Conservation (phyloP, 2,797 vertebrate genomes). For the Gymnopithys bicolor region DNA sequence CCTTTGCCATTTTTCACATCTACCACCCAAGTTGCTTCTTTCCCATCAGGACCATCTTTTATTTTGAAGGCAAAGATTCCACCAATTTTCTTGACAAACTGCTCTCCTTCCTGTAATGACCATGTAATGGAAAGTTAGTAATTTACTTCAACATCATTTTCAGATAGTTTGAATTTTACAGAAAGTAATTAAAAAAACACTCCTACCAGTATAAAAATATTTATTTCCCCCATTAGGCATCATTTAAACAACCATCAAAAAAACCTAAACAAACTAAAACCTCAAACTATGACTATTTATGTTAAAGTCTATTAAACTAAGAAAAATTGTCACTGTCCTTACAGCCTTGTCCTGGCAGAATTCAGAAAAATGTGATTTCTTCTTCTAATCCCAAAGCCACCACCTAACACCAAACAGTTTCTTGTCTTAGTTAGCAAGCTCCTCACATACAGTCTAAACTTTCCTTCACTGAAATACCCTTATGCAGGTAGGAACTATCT, state of each 20-base stretch:
- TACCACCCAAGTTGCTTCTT: slow-evolving; percentile 92
- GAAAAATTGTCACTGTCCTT: background rate
- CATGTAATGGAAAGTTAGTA: background rate
- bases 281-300: background rate
- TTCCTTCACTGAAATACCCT: background rate
- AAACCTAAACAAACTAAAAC: background rate
- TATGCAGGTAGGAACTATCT: background rate
- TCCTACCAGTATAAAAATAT: background rate
- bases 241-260: background rate
- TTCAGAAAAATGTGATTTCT: background rate
- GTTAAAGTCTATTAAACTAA: background rate
- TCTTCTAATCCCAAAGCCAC: background rate
- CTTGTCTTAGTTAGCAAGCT: background rate
- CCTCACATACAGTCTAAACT: background rate
- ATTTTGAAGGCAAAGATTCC: slow-evolving; percentile 93
- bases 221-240: background rate
- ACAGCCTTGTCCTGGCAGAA: background rate
- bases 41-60: slow-evolving; percentile 89
- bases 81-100: slow-evolving; percentile 91
- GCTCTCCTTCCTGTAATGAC: slow-evolving; percentile 87
- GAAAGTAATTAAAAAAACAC: background rate
- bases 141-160: background rate
- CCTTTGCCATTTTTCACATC: slow-evolving; percentile 95
- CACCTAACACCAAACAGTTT: background rate
- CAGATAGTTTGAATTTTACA: background rate